These are phyloP conservation scores for Meghimatium bilineatum DNA, from an alignment of 2,888 invertebrate species.

Conservation along the genomic window DNA sequence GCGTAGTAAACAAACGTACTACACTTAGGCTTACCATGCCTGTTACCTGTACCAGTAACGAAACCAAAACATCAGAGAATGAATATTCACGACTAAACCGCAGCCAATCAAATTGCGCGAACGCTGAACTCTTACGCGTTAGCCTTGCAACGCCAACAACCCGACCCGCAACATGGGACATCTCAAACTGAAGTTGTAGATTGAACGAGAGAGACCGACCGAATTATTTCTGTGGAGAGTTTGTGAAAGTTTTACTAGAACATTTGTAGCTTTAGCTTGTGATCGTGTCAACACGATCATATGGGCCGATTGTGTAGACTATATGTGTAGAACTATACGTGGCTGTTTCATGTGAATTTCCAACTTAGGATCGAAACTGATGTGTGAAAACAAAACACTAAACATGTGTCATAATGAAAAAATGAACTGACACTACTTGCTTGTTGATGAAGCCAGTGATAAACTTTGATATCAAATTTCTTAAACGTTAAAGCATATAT, in stretches of 20 bases:
- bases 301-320: too few species aligned
- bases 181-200: neutral
- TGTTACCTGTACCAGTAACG: neutral
- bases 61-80: neutral
- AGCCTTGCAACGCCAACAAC: neutral
- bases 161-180: neutral
- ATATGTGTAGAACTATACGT: neutral
- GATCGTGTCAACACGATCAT: too few species aligned
- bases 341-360: neutral
- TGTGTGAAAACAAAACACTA: neutral
- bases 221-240: neutral
- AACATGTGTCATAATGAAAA: too few species aligned
- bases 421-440: too few species aligned
- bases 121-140: neutral
- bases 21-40: neutral
- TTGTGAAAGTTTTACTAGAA: neutral
- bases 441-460: too few species aligned
- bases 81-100: conserved; percentile 6
- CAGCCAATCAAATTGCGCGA: conserved; percentile 3
- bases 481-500: neutral
- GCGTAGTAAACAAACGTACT: conserved; percentile 24
- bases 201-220: neutral
- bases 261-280: neutral
- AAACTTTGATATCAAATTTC: neutral
- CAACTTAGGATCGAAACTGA: neutral